Base-by-base conservation (phyloP, 2,113 vertebrate species). In the Baryphthengus martii region DNA sequence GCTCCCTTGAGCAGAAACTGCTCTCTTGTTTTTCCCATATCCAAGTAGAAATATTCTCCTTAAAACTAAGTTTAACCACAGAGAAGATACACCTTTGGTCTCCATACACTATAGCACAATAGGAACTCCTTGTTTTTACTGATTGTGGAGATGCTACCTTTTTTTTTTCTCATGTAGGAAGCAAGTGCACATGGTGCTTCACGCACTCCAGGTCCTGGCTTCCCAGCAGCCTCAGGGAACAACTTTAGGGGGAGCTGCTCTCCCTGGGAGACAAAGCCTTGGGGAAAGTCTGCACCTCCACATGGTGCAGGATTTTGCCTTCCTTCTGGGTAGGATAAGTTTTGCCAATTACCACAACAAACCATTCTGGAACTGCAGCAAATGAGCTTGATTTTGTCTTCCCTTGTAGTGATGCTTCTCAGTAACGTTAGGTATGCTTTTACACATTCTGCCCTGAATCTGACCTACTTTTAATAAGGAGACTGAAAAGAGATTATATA, bases 51-150 rank as follows among this genome's bases (percentile, higher is more conserved):
- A 50, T 39, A 26, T 26, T 80, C 28, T 45, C 35, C 55, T 68
- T 33, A 31, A 58, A 9, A 23, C 17, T n/a, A 42, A 13, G 7
- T 55, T 74, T 67, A 50, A 55, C 40, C 33, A 28, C 15, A 29
- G 40, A 35, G 37, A 35, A 71, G 56, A 11, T 59, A 44, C 18
- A 16, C 37, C 20, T 67, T 62, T 39, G 50, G 29, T 29, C 42
- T 67, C 5, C 37, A 15, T 3, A 26, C 0, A 1, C 23, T 55
- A 8, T 12, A 45, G 58, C n/a, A 8, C 17, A 33, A n/a, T 4
- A 3, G 37, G 26, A 21, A 52, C 59, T 42, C 28, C 28, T 74
- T 45, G 37, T 24, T 84, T 68, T 61, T 9, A 29, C 20, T n/a
- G 6, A 9, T 13, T 44, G 19, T 14, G 29, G 40, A 55, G 45